A percentile compares a stretch with the other conserved stretches of the same genome.
Evolutionary conservation across 2,113 vertebrate genomes (phyloP).

Genomic region (Sarotherodon lohbergeri): DNA sequence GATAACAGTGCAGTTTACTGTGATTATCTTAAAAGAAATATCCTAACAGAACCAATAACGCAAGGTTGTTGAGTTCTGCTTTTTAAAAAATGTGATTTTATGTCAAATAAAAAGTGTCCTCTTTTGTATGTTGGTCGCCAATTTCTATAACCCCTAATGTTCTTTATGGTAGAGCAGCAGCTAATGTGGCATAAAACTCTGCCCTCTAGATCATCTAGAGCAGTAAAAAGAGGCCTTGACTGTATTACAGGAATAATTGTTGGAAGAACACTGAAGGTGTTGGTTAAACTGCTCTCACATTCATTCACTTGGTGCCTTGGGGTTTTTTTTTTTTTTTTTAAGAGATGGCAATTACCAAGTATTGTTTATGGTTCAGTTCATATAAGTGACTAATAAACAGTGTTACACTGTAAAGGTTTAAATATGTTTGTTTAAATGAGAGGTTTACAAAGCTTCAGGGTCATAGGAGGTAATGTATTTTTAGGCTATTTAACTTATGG

Average conservation of each 20-base stretch:
- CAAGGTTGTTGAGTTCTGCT: background rate
- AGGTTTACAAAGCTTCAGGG: background rate
- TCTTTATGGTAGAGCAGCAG: conserved; percentile 46
- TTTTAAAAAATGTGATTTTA: background rate
- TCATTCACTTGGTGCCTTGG: background rate
- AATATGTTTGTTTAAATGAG: background rate
- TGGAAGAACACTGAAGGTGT: conserved; percentile 45
- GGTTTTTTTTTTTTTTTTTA: background rate
- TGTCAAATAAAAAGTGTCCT: conserved; percentile 42
- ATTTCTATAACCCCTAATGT: conserved; percentile 12
- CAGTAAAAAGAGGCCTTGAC: conserved; percentile 50
- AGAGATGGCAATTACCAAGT: background rate
- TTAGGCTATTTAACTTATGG: background rate
- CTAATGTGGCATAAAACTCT: conserved; percentile 61
- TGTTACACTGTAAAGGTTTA: background rate
- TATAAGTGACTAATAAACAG: background rate
- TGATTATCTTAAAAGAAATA: background rate
- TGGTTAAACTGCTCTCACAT: conserved; percentile 35
- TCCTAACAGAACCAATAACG: conserved; percentile 14
- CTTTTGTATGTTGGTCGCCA: conserved; percentile 25
- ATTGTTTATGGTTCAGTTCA: background rate
- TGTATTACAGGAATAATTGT: conserved; percentile 42
- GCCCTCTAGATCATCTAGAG: conserved; percentile 25
- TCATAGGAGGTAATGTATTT: background rate
- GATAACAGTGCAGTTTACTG: background rate